Evolutionary conservation across 1,140 invertebrate species (phyloP).

Genomic region (Dreissena rostriformis): DNA sequence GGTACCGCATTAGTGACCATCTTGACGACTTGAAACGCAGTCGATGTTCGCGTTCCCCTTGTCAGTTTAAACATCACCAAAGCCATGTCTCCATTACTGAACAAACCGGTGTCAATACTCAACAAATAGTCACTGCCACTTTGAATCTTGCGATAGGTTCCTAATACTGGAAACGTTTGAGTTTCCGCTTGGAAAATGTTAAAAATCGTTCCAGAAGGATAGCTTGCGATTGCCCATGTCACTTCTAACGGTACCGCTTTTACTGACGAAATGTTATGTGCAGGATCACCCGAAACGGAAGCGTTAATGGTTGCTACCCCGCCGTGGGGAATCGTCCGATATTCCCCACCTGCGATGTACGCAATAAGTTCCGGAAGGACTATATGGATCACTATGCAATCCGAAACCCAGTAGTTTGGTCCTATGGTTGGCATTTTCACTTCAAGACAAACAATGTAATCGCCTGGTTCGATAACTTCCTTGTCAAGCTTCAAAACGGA

Average conservation of each 20-base stretch:
- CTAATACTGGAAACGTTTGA: no score
- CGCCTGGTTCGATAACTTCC: conserved; percentile 13
- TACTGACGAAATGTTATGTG: neutral
- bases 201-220: neutral
- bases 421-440: neutral
- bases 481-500: neutral
- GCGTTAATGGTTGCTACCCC: neutral
- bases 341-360: conserved; percentile 26
- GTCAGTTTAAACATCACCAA: conserved; percentile 22
- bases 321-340: conserved; percentile 1
- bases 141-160: neutral
- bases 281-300: conserved; percentile 11
- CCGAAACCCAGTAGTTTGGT: neutral
- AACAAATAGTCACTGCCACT: conserved; percentile 17
- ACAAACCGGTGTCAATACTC: neutral
- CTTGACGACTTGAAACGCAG: conserved; percentile 16
- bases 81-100: neutral
- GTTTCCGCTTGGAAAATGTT: no score
- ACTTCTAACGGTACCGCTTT: neutral
- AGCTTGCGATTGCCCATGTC: neutral
- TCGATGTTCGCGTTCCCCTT: conserved; percentile 2
- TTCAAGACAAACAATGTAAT: conserved; percentile 28
- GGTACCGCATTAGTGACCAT: conserved; percentile 8
- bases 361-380: conserved; percentile 26
- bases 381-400: neutral